These are phyloP conservation scores for Promerops cafer DNA, from an alignment of 2,113 vertebrate genomes.

Conservation along the genomic window DNA sequence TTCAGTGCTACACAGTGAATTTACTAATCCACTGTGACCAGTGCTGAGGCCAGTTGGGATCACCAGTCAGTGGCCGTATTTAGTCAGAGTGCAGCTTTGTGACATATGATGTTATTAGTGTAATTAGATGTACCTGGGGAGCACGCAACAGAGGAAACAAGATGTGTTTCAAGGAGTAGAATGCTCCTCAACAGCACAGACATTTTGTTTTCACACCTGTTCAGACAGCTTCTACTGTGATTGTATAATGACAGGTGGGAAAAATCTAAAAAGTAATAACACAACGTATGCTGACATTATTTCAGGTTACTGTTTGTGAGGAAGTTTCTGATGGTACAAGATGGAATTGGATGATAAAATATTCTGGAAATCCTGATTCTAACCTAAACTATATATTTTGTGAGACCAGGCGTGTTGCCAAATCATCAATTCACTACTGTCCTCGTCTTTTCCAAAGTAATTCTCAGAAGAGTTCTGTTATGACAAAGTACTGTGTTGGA, in stretches of 20 bases:
- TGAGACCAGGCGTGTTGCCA: background rate
- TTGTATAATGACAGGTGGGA: background rate
- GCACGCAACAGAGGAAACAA: background rate
- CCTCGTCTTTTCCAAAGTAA: background rate
- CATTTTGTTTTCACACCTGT: background rate
- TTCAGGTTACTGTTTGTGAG: background rate
- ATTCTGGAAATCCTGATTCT: background rate
- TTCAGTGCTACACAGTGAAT: background rate
- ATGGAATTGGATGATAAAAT: background rate
- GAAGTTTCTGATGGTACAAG: background rate
- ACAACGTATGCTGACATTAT: background rate
- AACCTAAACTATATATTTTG: background rate
- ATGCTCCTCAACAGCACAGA: background rate
- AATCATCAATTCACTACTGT: background rate
- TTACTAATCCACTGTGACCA: background rate
- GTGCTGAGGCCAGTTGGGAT: background rate
- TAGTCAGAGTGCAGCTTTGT: background rate
- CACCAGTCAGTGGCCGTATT: background rate
- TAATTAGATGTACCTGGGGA: background rate
- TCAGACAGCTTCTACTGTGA: background rate
- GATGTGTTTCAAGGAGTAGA: background rate
- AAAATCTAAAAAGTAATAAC: background rate
- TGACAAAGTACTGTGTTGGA: conserved; percentile 13
- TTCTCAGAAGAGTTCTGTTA: background rate
- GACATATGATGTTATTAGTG: background rate